phyloP scores from a whole-genome alignment of 2,797 vertebrate genomes.

The Heterohyrax brucei region DNA sequence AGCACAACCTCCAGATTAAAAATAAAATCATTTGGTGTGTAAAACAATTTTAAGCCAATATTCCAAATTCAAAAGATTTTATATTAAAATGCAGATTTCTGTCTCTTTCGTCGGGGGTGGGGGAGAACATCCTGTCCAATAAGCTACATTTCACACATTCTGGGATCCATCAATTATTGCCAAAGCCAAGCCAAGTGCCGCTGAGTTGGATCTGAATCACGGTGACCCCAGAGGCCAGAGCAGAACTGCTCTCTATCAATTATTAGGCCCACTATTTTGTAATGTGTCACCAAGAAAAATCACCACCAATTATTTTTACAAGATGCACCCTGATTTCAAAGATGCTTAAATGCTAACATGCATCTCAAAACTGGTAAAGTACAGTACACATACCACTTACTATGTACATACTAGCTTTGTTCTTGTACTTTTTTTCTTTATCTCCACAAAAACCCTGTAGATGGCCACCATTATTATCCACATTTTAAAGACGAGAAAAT shows the following conservation, averaged over 20 bases:
- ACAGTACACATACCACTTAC: not conserved
- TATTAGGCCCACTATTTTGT: not conserved
- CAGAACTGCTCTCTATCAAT: not conserved
- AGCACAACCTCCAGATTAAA: no score
- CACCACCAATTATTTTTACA: not conserved
- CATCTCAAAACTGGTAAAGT: slow-evolving; percentile 36
- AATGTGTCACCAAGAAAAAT: slow-evolving; percentile 45
- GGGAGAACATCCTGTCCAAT: not conserved
- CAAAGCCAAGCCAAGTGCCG: no score
- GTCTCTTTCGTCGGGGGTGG: not conserved
- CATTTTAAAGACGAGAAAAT: not conserved
- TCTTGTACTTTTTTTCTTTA: not conserved
- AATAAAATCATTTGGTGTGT: not conserved
- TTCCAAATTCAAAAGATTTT: slow-evolving; percentile 42
- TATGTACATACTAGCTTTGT: not conserved
- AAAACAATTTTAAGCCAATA: slow-evolving; percentile 58
- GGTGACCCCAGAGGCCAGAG: no score
- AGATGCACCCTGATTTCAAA: slow-evolving; percentile 22
- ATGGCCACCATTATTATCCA: not conserved
- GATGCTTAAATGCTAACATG: not conserved
- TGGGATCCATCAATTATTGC: slow-evolving; percentile 1
- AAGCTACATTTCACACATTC: not conserved
- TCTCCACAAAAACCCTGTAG: not conserved
- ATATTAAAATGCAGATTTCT: slow-evolving; percentile 41
- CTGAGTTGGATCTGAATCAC: no score